phyloP scores from a whole-genome alignment of 2,888 invertebrate species.

The Smittia sp. region DNA sequence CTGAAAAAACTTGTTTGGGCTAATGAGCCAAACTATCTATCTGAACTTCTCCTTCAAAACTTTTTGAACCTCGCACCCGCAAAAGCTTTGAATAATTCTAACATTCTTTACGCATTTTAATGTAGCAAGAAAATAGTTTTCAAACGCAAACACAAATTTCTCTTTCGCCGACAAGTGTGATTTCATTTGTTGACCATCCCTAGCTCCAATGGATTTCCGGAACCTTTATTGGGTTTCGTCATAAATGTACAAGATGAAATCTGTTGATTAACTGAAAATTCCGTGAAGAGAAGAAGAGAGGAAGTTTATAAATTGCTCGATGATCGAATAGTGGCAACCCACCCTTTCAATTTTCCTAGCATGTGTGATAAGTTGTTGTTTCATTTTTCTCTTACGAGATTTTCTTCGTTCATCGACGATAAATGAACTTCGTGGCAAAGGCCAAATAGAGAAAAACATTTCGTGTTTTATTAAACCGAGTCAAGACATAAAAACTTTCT shows the following conservation, averaged over 20 bases:
- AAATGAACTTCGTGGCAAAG: constrained; percentile 4
- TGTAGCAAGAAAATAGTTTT: too few species aligned
- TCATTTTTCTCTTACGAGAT: not conserved
- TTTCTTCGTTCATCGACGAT: not conserved
- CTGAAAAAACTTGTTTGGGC: too few species aligned
- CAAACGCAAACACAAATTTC: too few species aligned
- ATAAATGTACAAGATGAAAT: constrained; percentile 22
- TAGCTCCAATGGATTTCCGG: too few species aligned
- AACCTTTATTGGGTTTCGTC: too few species aligned
- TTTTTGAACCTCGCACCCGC: too few species aligned
- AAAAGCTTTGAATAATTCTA: too few species aligned
- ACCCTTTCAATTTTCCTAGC: constrained; percentile 26
- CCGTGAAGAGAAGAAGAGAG: constrained; percentile 4
- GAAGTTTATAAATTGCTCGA: constrained; percentile 36
- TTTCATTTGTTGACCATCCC: too few species aligned
- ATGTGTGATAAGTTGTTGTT: constrained; percentile 16
- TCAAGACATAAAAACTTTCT: not conserved
- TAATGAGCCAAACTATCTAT: too few species aligned
- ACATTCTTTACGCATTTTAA: too few species aligned
- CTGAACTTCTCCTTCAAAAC: too few species aligned
- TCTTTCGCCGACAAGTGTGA: too few species aligned
- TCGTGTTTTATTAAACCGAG: constrained; percentile 10
- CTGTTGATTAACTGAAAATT: constrained; percentile 34
- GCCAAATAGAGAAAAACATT: not conserved
- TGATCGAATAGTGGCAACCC: constrained; percentile 24